Conservation (phyloP, 2,797 vertebrate species). For the Sebastes taczanowskii region DNA sequence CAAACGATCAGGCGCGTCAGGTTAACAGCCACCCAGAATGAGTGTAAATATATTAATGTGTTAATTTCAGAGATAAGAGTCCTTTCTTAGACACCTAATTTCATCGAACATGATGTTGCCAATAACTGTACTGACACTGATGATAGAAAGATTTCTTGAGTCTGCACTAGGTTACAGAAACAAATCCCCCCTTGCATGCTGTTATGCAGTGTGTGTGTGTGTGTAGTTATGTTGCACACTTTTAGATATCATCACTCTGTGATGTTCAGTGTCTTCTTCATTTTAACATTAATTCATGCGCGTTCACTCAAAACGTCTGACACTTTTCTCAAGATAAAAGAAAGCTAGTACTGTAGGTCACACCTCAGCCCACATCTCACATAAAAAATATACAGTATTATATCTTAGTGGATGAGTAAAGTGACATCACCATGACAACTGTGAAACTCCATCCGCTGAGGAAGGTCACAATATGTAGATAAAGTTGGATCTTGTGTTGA, state of each 20-base stretch:
- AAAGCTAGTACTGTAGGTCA: not conserved
- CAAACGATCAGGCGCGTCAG: not conserved
- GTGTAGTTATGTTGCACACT: not conserved
- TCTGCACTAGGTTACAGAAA: not conserved
- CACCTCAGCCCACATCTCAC: not conserved
- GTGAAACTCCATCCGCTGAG: not conserved
- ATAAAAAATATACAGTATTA: not conserved
- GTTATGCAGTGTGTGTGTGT: not conserved
- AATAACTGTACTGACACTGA: not conserved
- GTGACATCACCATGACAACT: not conserved
- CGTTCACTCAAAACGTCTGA: not conserved
- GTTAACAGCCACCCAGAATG: constrained; percentile 5
- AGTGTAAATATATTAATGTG: not conserved
- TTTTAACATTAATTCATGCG: not conserved
- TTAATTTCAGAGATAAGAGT: constrained; percentile 4
- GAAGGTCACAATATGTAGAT: not conserved
- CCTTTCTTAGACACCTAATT: not conserved
- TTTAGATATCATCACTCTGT: not conserved
- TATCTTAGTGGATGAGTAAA: not conserved
- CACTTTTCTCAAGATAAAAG: not conserved
- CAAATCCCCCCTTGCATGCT: not conserved
- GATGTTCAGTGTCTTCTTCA: not conserved
- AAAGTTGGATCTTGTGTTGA: not conserved
- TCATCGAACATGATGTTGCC: not conserved
- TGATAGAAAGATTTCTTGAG: not conserved